phyloP scores from a whole-genome alignment of 2,113 vertebrate species.

The Nannospalax galili region DNA sequence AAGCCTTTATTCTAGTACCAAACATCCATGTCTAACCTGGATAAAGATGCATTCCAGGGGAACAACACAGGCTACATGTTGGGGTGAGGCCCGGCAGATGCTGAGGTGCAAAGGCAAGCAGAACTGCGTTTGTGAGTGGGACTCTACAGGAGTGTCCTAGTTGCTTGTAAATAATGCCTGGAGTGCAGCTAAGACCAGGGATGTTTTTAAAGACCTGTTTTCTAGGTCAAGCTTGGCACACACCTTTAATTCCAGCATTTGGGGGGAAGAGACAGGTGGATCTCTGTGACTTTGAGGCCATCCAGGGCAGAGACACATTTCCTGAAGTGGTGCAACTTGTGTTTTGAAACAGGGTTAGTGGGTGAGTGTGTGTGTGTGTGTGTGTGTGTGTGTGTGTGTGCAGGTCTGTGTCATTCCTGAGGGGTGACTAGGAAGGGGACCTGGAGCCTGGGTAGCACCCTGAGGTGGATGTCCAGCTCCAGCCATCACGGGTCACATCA shows the following conservation, averaged over 20 bases:
- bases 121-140: neutral
- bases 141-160: accelerated
- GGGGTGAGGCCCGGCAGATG: neutral
- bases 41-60: neutral
- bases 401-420: neutral
- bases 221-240: no score
- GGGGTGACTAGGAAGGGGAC: neutral
- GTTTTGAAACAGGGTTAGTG: neutral
- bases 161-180: accelerated
- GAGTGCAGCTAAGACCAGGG: accelerated
- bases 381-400: no score
- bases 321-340: neutral
- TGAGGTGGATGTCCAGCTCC: accelerated
- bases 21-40: neutral
- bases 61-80: accelerated
- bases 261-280: no score
- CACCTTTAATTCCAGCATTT: no score
- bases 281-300: no score
- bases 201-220: neutral
- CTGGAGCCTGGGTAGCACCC: neutral
- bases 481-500: accelerated
- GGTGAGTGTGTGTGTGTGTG: no score
- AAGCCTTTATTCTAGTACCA: neutral
- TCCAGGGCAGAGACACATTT: no score
- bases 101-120: neutral